Evolutionary conservation across 1,140 invertebrate genomes (phyloP), one percentile per base, ranked within the genome.

Genomic region (Pseudomyrmex cubaensis): DNA sequence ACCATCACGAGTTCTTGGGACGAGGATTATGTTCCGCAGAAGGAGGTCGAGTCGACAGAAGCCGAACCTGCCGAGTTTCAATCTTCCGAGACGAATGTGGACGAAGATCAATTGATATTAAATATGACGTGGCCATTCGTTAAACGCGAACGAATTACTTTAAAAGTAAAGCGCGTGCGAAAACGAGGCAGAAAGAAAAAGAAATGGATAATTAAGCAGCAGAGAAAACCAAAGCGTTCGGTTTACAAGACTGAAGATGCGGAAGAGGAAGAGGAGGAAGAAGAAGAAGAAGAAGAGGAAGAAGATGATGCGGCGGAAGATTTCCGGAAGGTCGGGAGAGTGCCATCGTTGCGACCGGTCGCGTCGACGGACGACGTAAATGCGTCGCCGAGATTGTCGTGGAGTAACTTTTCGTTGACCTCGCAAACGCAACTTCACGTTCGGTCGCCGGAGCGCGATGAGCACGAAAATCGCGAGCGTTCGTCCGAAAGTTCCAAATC

Each of bases 351-450:
- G 25, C 25, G 25, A 25, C 25, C 17, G 1, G 9, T 20, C 17
- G 9, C 12, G 20, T 78, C 75, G 1, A 12, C 17, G 5, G 52
- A 22, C 10, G 9, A 52, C 1, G 9, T 13, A 13, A 52, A 13
- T 48, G 20, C 54, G 1, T 13, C 66, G 44, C 12, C 15, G 12
- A 48, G 66, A 59, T 61, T 80, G 48, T 70, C 76, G 1, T 20
- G 35, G 17, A 17, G 57, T 22, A 80, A 72, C 20, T 70, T 48
- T 35, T 70, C 66, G 64, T 70, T 44, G 35, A 35, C 5, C 35
- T 35, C 35, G 5, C 35, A 35, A 1, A 70, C 10, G 22, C 76
- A 57, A 80, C 69, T 69, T 61, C 52, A 17, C 22, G 3, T 52
- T 17, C 69, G 52, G 15, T 44, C 54, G 54, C 10, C n/a, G 13